A percentile compares a stretch with the other conserved stretches of the same genome.
phyloP scores from a whole-genome alignment of 2,113 vertebrate genomes.

The Ardeotis arabs region DNA sequence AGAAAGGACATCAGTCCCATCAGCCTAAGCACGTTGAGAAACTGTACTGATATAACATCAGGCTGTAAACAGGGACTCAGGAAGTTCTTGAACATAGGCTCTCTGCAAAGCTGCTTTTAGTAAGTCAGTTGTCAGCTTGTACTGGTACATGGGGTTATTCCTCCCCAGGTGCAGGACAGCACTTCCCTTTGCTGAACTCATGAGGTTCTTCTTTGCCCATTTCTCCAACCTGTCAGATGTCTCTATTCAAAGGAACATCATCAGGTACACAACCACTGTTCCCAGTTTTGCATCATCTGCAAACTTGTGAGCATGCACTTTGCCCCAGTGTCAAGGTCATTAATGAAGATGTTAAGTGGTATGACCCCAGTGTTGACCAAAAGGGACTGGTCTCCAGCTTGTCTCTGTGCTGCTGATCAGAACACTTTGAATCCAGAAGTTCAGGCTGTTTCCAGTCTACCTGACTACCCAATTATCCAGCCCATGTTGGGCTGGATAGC shows the following conservation, averaged over 20 bases:
- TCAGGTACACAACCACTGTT: neutral
- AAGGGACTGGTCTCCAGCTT: neutral
- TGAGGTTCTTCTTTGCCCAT: neutral
- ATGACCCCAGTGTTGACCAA: neutral
- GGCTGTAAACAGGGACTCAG: neutral
- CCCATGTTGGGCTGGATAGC: neutral
- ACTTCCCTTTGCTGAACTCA: neutral
- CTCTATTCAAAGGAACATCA: neutral
- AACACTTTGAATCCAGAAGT: neutral
- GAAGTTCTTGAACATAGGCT: neutral
- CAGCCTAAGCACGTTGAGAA: neutral
- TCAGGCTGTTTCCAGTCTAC: neutral
- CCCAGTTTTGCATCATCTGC: neutral
- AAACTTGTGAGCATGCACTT: neutral
- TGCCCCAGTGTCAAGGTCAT: neutral
- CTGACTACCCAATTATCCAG: neutral
- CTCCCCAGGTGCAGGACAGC: neutral
- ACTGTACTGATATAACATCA: neutral
- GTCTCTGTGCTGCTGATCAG: neutral
- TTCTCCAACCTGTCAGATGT: neutral
- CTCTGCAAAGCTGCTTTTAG: neutral
- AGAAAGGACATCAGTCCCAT: neutral
- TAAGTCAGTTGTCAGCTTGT: neutral
- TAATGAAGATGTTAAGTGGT: neutral
- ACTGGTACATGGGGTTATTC: neutral